Evolutionary conservation across 2,797 vertebrate species (phyloP), one percentile per base, ranked within the genome.

Genomic region (Neosilurus mollespiculum): DNA sequence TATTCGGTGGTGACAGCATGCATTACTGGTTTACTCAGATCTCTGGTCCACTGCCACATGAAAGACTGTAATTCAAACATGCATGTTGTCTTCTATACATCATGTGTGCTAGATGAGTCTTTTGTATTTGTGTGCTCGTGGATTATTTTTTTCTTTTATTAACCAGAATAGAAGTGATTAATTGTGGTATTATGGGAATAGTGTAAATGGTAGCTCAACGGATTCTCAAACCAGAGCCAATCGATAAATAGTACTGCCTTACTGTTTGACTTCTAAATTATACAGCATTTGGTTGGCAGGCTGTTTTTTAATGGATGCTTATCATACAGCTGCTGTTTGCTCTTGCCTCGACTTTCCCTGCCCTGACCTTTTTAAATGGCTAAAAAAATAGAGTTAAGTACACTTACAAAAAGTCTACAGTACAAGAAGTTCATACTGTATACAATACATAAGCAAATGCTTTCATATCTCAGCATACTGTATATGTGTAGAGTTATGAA

Each of bases 1-100:
- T 30, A 66, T 61, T 75, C 8, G 34, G 24, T 64, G 22, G 7
- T 56, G 59, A 82, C 49, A 56, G 8, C 59, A 61, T 82, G 65
- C 71, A 65, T 75, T 54, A 53, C 16, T 51, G 11, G 4, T 82
- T 62, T 9, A 9, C 81, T 82, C 56, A 30, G 81, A 75, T 82
- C 70, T 54, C 59, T 43, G 4, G 1, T 51, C 24, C 11, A 64
- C 58, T 53, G 18, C 49, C 56, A 77, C 62, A 76, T 82, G 20
- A 81, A 81, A 73, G 18, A 20, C 24, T 53, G 15, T 9, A 26
- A 37, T 18, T 9, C 58, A 14, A 62, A 64, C 69, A 62, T 56
- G 24, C n/a, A 72, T 12, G 24, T 18, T 53, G 43, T 18, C 43
- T 65, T 53, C 70, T 26, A 11, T 54, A 22, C n/a, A 73, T 30